Percentiles rank a stretch among this genome's conserved stretches.
These are phyloP conservation scores for Tragelaphus imberbis DNA, from an alignment of 2,113 vertebrate genomes.

Conservation along the genomic window DNA sequence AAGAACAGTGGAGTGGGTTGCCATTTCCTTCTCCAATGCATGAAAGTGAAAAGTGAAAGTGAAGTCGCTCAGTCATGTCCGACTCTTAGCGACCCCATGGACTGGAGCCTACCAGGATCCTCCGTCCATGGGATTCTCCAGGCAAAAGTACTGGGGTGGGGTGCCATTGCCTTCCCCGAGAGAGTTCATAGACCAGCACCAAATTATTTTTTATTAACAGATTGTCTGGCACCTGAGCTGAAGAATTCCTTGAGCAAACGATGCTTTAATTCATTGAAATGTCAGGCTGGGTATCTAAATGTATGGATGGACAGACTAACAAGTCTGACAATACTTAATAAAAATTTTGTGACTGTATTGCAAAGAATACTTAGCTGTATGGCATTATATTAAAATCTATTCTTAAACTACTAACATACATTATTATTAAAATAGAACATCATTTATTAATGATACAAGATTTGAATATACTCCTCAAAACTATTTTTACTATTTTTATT, in stretches of 20 bases:
- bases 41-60: too few relatives aligned
- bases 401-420: neutral
- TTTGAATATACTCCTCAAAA: neutral
- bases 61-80: too few relatives aligned
- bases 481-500: neutral
- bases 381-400: neutral
- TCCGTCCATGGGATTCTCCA: too few relatives aligned
- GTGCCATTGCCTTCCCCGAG: too few relatives aligned
- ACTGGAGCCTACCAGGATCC: too few relatives aligned
- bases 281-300: neutral
- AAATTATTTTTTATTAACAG: conserved; percentile 3
- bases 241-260: neutral
- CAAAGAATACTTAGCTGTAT: neutral
- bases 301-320: neutral
- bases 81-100: too few relatives aligned
- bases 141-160: too few relatives aligned
- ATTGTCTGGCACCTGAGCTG: neutral
- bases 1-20: too few relatives aligned
- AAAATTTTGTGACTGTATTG: neutral
- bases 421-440: neutral
- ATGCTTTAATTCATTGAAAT: neutral
- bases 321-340: neutral
- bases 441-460: neutral
- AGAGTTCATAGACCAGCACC: neutral
- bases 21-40: too few relatives aligned